These are phyloP conservation scores for Harpagoxenus sublaevis DNA, from an alignment of 2,888 invertebrate species.

Conservation along the genomic window DNA sequence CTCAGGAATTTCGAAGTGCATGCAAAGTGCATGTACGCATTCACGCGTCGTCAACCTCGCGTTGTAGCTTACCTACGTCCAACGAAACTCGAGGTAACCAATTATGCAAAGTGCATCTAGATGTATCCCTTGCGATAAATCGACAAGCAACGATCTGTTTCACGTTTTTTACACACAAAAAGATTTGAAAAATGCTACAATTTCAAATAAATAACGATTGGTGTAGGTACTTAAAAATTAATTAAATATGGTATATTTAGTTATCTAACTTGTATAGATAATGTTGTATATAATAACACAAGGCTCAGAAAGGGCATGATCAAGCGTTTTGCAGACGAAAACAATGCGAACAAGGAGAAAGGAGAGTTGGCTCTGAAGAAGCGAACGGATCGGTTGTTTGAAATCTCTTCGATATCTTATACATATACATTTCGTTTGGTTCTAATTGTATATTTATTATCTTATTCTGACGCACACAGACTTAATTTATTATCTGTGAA, in stretches of 20 bases:
- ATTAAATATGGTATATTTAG: not conserved
- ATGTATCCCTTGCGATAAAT: not conserved
- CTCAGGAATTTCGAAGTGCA: conserved; percentile 20
- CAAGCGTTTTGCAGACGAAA: too few species aligned
- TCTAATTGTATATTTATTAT: too few species aligned
- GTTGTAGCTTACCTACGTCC: not conserved
- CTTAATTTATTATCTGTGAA: too few species aligned
- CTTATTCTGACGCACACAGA: too few species aligned
- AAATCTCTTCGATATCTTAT: too few species aligned
- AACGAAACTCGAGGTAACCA: conserved; percentile 3
- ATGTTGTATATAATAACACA: too few species aligned
- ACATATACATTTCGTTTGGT: too few species aligned
- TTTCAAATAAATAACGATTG: not conserved
- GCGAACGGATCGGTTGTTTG: too few species aligned
- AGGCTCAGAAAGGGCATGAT: too few species aligned
- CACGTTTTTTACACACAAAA: not conserved
- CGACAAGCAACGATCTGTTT: not conserved
- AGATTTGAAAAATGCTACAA: not conserved
- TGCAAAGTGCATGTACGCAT: not conserved
- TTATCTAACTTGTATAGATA: too few species aligned
- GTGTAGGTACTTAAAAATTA: not conserved
- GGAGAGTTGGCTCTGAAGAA: too few species aligned
- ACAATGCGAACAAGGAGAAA: too few species aligned
- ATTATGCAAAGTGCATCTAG: conserved; percentile 16
- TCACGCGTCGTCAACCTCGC: conserved; percentile 17